Percentiles rank a stretch among this genome's conserved stretches.
Evolutionary conservation across 2,797 vertebrate species (phyloP).

Genomic region (Botia almorhae): DNA sequence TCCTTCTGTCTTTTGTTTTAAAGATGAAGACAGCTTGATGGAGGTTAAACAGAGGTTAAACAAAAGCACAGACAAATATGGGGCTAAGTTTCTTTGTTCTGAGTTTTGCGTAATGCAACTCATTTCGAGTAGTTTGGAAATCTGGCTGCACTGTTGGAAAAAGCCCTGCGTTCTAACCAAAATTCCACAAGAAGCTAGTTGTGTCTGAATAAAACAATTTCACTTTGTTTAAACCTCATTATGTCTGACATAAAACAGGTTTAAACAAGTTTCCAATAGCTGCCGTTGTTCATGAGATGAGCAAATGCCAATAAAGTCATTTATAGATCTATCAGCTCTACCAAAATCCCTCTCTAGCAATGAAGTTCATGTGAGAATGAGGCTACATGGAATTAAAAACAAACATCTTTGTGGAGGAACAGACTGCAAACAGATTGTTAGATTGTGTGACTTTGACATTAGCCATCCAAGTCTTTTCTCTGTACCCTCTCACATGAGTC

Average conservation of each 20-base stretch:
- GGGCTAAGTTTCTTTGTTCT: constrained; percentile 42
- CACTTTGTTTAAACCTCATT: constrained; percentile 47
- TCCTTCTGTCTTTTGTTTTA: constrained; percentile 1
- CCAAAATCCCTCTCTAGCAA: constrained; percentile 14
- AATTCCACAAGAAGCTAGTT: constrained; percentile 25
- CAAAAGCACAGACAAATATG: constrained; percentile 47
- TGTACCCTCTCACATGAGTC: not conserved
- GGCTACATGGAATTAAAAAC: constrained; percentile 14
- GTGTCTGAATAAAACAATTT: constrained; percentile 49
- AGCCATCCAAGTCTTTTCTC: not conserved
- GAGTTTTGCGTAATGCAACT: constrained; percentile 53
- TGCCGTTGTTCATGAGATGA: constrained; percentile 44
- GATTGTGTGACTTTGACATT: constrained; percentile 4
- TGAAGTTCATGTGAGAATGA: constrained; percentile 34
- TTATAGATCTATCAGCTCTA: constrained; percentile 24
- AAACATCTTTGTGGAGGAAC: constrained; percentile 14
- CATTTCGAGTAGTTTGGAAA: constrained; percentile 52
- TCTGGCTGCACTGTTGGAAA: constrained; percentile 60
- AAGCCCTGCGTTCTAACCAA: constrained; percentile 56
- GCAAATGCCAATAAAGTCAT: constrained; percentile 53
- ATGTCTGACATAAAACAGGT: constrained; percentile 27
- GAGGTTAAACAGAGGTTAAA: not conserved
- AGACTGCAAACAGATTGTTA: not conserved
- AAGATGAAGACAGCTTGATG: not conserved
- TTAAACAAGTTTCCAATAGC: constrained; percentile 55